phyloP scores from a whole-genome alignment of 2,888 invertebrate species.

The Anoplius nigerrimus region DNA sequence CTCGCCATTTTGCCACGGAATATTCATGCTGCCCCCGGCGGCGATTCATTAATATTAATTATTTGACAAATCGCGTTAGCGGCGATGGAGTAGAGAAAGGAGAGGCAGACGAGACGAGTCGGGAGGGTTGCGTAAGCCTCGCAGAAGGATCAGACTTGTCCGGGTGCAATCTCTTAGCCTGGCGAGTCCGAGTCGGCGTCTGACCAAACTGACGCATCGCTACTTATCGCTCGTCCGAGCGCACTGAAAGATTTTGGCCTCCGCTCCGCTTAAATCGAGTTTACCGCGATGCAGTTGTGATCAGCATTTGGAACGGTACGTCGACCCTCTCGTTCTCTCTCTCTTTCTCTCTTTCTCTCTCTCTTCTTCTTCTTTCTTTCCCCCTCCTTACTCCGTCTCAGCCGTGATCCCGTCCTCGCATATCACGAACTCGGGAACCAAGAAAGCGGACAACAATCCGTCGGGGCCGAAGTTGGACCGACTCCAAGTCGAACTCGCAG shows the following conservation, averaged over 20 bases:
- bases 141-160: not conserved
- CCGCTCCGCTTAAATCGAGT: slow-evolving; percentile 1
- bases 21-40: slow-evolving; percentile 30
- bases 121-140: too few relatives aligned
- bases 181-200: not conserved
- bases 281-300: too few relatives aligned
- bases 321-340: slow-evolving; percentile 10
- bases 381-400: not conserved
- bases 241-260: not conserved
- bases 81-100: too few relatives aligned
- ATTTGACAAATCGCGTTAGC: too few relatives aligned
- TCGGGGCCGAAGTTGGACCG: slow-evolving; percentile 53
- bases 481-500: slow-evolving; percentile 59
- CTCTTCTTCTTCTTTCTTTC: not conserved
- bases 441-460: slow-evolving; percentile 47
- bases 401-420: slow-evolving; percentile 7
- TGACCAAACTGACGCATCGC: too few relatives aligned
- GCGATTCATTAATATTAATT: slow-evolving; percentile 27
- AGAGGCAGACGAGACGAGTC: too few relatives aligned
- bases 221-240: too few relatives aligned
- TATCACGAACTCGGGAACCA: slow-evolving; percentile 20
- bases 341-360: not conserved
- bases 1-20: slow-evolving; percentile 23
- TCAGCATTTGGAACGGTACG: too few relatives aligned
- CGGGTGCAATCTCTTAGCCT: not conserved